A percentile compares a stretch with the other conserved stretches of the same genome.
Conservation (phyloP, 2,113 vertebrate species). For the Etia nguti region DNA sequence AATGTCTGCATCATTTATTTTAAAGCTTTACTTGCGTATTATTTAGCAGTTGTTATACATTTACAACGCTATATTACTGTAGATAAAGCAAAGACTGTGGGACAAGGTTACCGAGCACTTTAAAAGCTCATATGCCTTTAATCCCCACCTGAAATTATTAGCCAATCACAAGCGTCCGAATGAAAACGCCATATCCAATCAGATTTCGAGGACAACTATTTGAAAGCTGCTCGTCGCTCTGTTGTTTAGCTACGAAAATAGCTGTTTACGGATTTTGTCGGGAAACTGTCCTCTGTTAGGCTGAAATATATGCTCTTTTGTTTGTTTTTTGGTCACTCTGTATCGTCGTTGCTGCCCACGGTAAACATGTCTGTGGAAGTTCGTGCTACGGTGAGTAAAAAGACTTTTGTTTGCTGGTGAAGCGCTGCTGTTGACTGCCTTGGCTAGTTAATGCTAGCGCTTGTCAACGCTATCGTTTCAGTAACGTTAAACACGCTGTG, state of each 20-base stretch:
- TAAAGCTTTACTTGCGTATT: not conserved
- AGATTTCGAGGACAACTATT: conserved; percentile 55
- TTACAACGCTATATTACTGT: not conserved
- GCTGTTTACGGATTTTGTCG: not conserved
- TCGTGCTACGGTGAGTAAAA: conserved; percentile 3
- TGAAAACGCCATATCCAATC: conserved; percentile 47
- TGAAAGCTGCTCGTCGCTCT: conserved; percentile 39
- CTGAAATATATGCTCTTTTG: rapidly evolving
- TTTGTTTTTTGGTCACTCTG: not conserved
- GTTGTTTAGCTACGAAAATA: not conserved
- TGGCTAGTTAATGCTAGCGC: rapidly evolving
- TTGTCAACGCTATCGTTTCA: not conserved
- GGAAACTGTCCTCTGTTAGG: rapidly evolving
- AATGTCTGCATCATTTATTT: no score
- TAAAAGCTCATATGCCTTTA: not conserved
- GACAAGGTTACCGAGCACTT: not conserved
- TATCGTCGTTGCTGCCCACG: rapidly evolving
- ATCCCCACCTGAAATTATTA: not conserved
- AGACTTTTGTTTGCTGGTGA: not conserved
- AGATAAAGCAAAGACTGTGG: not conserved
- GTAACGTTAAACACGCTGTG: not conserved
- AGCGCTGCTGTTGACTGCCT: not conserved
- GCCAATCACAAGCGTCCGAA: conserved; percentile 28
- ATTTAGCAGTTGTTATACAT: not conserved
- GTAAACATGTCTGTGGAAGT: not conserved